Base-by-base conservation (phyloP, 2,888 invertebrate species). In the Ectemnius lituratus region DNA sequence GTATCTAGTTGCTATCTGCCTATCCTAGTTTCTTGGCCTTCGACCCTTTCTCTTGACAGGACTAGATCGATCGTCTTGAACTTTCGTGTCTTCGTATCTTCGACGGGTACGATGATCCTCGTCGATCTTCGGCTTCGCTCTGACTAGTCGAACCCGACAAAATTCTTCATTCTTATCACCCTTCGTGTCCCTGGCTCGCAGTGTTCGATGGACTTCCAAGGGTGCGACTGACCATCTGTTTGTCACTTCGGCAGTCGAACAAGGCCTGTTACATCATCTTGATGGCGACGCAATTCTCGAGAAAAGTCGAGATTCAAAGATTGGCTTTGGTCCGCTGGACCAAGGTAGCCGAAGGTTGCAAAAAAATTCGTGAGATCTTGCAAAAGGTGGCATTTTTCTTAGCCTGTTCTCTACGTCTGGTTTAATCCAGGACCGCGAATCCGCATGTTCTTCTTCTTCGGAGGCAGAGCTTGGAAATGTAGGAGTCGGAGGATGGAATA, bases 1-100 rank as follows among this genome's bases (percentile, higher is more conserved):
- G n/a, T 16, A 52, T 52, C 52, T 52, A 52, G 52, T 14, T 52
- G 16, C 14, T 52, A 52, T 52, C 52, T 52, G n/a, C n/a, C 14
- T 52, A 52, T 52, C 52, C 52, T 13, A 52, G 14, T 13, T 16
- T 14, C 47, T 47, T 47, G 47, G 47, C 52, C 52, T 52, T 16
- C 52, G 14, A 52, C 14, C n/a, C 52, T 52, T 52, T 16, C 16
- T 4, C 14, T 16, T 14, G 52, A 52, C 52, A 13, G 52, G 16
- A 14, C 14, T 16, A 52, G 52, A 52, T 52, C 52, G 52, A 52
- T 52, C n/a, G 16, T 14, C 52, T 14, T 5, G n/a, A 16, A 52
- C 52, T 52, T 16, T 52, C 52, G 52, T 52, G 14, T 52, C 52
- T 52, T 47, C 1, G 52, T 52, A 52, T 52, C 52, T 16, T 16